Evolutionary conservation across 2,888 invertebrate genomes (phyloP).

Genomic region (Mamestra brassicae): DNA sequence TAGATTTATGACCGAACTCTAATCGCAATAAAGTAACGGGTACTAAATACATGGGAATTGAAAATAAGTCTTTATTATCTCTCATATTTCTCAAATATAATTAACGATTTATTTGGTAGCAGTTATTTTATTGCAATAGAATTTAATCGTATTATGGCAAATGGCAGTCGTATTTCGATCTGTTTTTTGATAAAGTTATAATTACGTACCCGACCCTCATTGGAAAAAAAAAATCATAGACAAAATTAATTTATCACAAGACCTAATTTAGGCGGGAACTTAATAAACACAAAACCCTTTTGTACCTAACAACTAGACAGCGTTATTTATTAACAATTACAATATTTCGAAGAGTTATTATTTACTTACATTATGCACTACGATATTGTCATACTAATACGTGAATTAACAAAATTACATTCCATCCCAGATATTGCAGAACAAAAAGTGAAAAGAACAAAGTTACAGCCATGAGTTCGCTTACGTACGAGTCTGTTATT

Average conservation of each 20-base stretch:
- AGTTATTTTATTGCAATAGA: conserved; percentile 44
- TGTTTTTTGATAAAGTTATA: conserved; percentile 10
- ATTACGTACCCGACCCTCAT: conserved; percentile 33
- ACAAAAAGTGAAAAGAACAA: conserved; percentile 71
- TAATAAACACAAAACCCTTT: conserved; percentile 65
- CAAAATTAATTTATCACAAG: conserved; percentile 59
- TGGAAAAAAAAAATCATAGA: conserved; percentile 53
- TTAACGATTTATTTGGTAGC: conserved; percentile 20
- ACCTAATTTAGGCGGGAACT: conserved; percentile 75
- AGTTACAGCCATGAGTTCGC: conserved; percentile 79
- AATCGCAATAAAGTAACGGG: conserved; percentile 48
- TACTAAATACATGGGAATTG: conserved; percentile 34
- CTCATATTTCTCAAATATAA: conserved; percentile 49
- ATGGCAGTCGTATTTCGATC: conserved; percentile 29
- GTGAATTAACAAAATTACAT: conserved; percentile 76
- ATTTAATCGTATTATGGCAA: conserved; percentile 28
- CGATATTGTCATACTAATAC: conserved; percentile 88
- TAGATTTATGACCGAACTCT: conserved; percentile 3
- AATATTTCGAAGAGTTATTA: conserved; percentile 77
- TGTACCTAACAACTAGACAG: conserved; percentile 82
- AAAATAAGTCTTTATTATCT: conserved; percentile 49
- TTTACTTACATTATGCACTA: conserved; percentile 78
- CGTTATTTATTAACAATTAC: conserved; percentile 80
- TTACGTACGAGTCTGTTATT: conserved; percentile 70
- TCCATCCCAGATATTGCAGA: conserved; percentile 88